Evolutionary conservation across 2,888 invertebrate genomes (phyloP).

Genomic region (Plutella xylostella): DNA sequence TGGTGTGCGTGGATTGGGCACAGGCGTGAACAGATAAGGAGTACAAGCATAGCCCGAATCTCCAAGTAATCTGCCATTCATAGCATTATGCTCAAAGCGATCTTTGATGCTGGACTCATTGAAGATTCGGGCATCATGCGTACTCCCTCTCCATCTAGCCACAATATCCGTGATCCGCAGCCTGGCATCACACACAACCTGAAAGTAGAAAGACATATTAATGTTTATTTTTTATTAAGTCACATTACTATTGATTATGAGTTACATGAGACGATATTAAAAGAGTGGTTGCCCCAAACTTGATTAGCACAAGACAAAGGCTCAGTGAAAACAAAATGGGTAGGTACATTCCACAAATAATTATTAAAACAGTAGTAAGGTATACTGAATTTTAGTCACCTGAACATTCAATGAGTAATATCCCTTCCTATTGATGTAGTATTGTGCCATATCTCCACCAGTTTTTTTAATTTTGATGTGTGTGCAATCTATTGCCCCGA

Average conservation of each 20-base stretch:
- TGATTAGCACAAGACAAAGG: too few species aligned
- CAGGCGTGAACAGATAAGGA: slow-evolving; percentile 13
- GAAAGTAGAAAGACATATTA: slow-evolving; percentile 4
- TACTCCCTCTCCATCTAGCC: slow-evolving; percentile 13
- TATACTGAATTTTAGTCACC: too few species aligned
- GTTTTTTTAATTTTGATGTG: slow-evolving; percentile 16
- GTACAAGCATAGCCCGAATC: slow-evolving; percentile 12
- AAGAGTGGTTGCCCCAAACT: too few species aligned
- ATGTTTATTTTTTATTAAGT: not conserved
- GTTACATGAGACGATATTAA: not conserved
- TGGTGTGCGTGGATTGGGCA: not conserved
- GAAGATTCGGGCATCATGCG: slow-evolving; percentile 13
- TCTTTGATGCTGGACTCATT: slow-evolving; percentile 9
- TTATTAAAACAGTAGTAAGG: too few species aligned
- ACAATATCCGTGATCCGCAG: slow-evolving; percentile 11
- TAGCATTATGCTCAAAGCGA: slow-evolving; percentile 10
- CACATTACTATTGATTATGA: too few species aligned
- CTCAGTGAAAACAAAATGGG: not conserved
- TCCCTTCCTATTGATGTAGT: slow-evolving; percentile 15
- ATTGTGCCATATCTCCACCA: slow-evolving; percentile 11
- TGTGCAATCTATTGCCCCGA: slow-evolving; percentile 14
- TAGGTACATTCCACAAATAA: not conserved
- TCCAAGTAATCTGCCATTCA: slow-evolving; percentile 12
- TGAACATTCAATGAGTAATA: slow-evolving; percentile 14
- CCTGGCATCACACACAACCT: slow-evolving; percentile 12